Evolutionary conservation across 1,140 invertebrate genomes (phyloP).

Genomic region (Heliconius himera): DNA sequence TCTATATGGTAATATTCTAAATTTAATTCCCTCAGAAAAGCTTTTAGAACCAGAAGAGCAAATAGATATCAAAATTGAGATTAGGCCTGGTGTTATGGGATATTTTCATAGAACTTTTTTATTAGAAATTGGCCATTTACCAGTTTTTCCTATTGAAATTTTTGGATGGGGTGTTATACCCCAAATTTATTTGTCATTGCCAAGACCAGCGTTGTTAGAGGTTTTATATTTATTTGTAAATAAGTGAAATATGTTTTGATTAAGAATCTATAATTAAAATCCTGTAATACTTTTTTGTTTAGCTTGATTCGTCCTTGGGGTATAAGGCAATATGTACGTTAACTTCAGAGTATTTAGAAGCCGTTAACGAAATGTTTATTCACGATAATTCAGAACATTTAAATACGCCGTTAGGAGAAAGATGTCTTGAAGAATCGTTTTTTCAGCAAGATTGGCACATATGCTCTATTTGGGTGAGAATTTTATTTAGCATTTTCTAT

Average conservation of each 20-base stretch:
- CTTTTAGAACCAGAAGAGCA: conserved; percentile 59
- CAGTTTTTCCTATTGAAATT: conserved; percentile 66
- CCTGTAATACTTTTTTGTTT: not conserved
- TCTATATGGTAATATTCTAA: conserved; percentile 60
- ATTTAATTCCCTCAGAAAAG: conserved; percentile 59
- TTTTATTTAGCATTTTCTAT: not conserved
- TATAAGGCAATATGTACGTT: conserved; percentile 64
- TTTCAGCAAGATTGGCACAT: conserved; percentile 67
- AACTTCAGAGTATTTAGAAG: conserved; percentile 65
- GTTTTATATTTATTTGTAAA: conserved; percentile 42
- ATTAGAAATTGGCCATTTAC: conserved; percentile 69
- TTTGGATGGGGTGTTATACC: conserved; percentile 75
- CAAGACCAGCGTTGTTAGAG: conserved; percentile 51
- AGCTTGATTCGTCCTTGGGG: conserved; percentile 57
- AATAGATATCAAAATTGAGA: conserved; percentile 57
- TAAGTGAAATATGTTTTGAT: not conserved
- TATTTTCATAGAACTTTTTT: conserved; percentile 66
- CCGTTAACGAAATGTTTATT: conserved; percentile 58
- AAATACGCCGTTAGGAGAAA: conserved; percentile 61
- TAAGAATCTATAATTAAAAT: not conserved
- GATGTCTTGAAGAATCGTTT: conserved; percentile 67
- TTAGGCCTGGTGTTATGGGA: conserved; percentile 67
- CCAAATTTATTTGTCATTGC: conserved; percentile 66
- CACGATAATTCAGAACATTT: conserved; percentile 53
- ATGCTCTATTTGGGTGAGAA: conserved; percentile 64